phyloP scores from a whole-genome alignment of 2,113 vertebrate genomes.

The Erythrolamprus reginae region DNA sequence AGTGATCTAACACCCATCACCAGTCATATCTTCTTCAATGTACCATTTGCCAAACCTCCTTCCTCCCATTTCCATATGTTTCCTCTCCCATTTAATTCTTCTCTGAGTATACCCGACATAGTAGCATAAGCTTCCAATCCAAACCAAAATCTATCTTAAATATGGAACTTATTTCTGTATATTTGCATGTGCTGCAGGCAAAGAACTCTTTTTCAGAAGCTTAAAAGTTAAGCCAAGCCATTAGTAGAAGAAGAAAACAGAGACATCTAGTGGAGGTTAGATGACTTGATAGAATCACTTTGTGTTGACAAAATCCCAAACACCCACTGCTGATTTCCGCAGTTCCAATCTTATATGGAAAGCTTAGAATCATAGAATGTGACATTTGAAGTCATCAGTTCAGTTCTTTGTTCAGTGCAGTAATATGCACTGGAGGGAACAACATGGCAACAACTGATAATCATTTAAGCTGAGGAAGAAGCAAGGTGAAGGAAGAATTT shows the following conservation, averaged over 20 bases:
- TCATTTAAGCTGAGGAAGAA: background rate
- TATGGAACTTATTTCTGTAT: background rate
- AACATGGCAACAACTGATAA: background rate
- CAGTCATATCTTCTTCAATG: background rate
- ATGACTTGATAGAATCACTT: background rate
- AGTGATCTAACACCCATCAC: background rate
- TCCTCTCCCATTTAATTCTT: background rate
- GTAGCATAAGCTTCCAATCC: background rate
- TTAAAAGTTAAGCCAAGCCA: background rate
- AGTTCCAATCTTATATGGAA: background rate
- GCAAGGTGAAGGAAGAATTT: background rate
- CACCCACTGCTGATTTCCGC: background rate
- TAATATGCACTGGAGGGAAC: background rate
- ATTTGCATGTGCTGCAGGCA: background rate
- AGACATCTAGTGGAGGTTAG: slow-evolving; percentile 16
- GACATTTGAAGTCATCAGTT: background rate
- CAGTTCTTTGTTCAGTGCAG: no score
- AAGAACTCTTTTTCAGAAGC: background rate
- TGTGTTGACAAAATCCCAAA: background rate
- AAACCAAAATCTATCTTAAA: background rate
- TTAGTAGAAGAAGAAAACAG: background rate
- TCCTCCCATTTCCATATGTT: fast-evolving
- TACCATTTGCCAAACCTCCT: fast-evolving
- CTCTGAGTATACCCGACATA: background rate
- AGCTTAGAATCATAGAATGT: background rate